These are phyloP conservation scores for Enteromius mattozi DNA, from an alignment of 2,797 vertebrate species.

Conservation along the genomic window DNA sequence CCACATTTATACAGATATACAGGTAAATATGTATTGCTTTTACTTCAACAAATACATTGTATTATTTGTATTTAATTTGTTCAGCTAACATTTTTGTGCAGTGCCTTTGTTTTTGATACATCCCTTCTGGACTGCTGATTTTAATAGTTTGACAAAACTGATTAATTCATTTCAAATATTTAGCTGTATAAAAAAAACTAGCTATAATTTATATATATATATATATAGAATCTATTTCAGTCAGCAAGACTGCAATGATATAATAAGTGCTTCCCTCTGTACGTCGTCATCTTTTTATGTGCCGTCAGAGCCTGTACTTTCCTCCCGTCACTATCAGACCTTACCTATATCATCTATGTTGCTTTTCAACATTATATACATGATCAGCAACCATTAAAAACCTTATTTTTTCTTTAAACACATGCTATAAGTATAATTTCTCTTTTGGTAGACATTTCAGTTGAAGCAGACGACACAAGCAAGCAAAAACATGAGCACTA, in stretches of 20 bases:
- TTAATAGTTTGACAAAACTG: background rate
- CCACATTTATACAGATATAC: background rate
- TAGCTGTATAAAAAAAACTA: conserved; percentile 2
- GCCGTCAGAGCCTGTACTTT: background rate
- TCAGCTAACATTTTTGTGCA: background rate
- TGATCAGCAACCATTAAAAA: background rate
- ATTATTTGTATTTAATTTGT: background rate
- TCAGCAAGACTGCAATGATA: conserved; percentile 15
- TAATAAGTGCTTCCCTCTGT: background rate
- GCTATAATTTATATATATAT: background rate
- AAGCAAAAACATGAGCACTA: background rate
- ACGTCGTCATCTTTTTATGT: background rate
- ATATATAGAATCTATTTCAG: background rate
- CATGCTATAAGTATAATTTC: background rate
- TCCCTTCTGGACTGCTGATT: background rate
- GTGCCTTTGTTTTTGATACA: background rate
- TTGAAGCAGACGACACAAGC: background rate
- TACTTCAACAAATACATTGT: background rate
- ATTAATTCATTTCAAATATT: background rate
- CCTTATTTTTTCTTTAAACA: background rate
- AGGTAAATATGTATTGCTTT: background rate
- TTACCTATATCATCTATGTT: conserved; percentile 3
- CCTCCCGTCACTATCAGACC: background rate
- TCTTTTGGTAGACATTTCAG: background rate
- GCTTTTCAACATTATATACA: background rate